A percentile compares a stretch with the other conserved stretches of the same genome.
Conservation (phyloP, 2,888 invertebrate genomes). For the Fragum sueziense region DNA sequence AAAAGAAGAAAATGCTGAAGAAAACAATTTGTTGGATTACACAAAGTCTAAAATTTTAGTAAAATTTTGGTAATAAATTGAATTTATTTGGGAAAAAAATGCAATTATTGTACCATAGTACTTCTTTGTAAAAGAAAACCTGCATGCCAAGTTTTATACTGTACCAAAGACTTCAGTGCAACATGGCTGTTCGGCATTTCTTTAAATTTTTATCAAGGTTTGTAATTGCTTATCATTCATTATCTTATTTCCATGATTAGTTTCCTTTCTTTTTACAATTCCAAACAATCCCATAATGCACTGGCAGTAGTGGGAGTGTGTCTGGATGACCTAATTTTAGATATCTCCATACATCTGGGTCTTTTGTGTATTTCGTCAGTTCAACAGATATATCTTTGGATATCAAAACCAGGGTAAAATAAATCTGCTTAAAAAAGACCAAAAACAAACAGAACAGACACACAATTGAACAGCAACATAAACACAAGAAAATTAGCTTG, state of each 20-base stretch:
- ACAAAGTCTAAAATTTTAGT: no score
- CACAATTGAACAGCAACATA: no score
- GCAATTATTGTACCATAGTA: not conserved
- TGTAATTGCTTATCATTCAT: slow-evolving; percentile 7
- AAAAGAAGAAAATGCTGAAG: no score
- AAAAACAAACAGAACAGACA: not conserved
- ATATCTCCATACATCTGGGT: not conserved
- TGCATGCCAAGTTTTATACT: not conserved
- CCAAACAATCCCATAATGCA: slow-evolving; percentile 10
- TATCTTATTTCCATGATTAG: not conserved
- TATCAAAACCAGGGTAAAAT: no score
- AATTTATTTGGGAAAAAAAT: not conserved
- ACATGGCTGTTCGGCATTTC: not conserved
- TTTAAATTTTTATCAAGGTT: not conserved
- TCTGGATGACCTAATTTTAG: not conserved
- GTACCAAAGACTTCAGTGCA: not conserved
- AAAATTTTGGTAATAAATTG: not conserved
- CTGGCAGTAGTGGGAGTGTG: slow-evolving; percentile 8
- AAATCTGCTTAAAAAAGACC: not conserved
- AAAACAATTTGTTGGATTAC: no score
- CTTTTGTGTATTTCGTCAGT: no score
- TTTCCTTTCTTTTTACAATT: not conserved
- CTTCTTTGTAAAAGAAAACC: not conserved
- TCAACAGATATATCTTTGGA: no score
- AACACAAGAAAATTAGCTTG: not conserved